Evolutionary conservation across 1,140 invertebrate genomes (phyloP), one percentile per base, ranked within the genome.

Genomic region (Bicyclus anynana): DNA sequence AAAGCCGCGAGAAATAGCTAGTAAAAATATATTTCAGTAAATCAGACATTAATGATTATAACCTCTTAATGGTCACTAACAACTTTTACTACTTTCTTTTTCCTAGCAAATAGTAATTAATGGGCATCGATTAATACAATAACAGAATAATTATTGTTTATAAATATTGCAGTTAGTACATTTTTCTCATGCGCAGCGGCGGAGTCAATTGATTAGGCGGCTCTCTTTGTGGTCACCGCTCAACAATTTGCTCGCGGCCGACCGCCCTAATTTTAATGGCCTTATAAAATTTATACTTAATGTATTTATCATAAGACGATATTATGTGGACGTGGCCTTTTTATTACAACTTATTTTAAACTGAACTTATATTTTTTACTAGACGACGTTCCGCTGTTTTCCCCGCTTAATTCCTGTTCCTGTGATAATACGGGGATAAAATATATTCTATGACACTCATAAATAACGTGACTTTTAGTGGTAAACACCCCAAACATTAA

Each of bases 271-370:
- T 87, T 87, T 87, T 87, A 87, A 87, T 87, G 74, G 81, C 67
- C 84, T 84, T 85, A 87, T 87, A 84, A 87, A 85, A 85, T 87
- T 85, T 87, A 87, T 87, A 85, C 79, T 85, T 84, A 87, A 85
- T 85, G 81, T 87, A 85, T 83, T 85, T 84, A 84, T 85, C 84
- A 80, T 83, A 76, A 55, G 76, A 55, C 50, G 65, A 65, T 48
- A 58, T 73, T 40, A 33, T 58, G 51, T 76, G 72, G 77, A 84
- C 65, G 42, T 52, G 26, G 16, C 53, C 42, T 12, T 16, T 38
- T 0, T 16, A 1, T 2, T 16, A 17, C 38, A 23, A 27, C 51
- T 54, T 44, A 13, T 56, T 51, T 40, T 40, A n/a, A n/a, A n/a
- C n/a, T n/a, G n/a, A n/a, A n/a, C n/a, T n/a, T n/a, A n/a, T n/a